Evolutionary conservation across 2,888 invertebrate genomes (phyloP), one percentile per base, ranked within the genome.

Genomic region (Ischnus inquisitorius): DNA sequence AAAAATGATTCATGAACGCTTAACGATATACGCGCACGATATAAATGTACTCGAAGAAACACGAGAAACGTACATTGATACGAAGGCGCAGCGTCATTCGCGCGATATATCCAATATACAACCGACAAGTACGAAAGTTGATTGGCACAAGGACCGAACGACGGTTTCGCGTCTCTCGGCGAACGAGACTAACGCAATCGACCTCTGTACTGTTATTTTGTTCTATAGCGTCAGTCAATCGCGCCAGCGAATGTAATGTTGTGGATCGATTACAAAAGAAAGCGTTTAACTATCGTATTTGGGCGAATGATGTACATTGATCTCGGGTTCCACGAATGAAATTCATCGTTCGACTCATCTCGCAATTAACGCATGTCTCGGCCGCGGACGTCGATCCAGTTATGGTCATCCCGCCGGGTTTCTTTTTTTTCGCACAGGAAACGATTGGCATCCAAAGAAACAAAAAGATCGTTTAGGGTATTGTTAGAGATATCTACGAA

Each of bases 81-180:
- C 64, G 39, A 77, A 77, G 39, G 54, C 54, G 81, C 81, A 54
- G 51, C 60, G 80, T 81, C 80, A 81, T 69, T 62, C 75, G 48
- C 51, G 46, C 43, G 69, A 46, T 64, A 76, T 72, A 43, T 19
- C 25, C 12, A 16, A 10, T 77, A 77, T 57, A 67, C 46, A n/a
- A 48, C 39, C 16, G 48, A 46, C 19, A 41, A 25, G 46, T 54
- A 6, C 16, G 60, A 25, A 28, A 60, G 60, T 28, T 60, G 60
- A 60, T 74, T 43, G 46, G 25, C 39, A 72, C 41, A 39, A 22
- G 8, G 48, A 46, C 22, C 74, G 67, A 60, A 79, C 67, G 74
- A 79, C 51, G 54, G 67, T 22, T 16, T 67, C n/a, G 54, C 60
- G 65, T 41, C 43, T 62, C 48, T 34, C 16, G 25, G 46, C 48